phyloP scores from a whole-genome alignment of 1,140 invertebrate genomes.

The Drosophila parabipectinata region DNA sequence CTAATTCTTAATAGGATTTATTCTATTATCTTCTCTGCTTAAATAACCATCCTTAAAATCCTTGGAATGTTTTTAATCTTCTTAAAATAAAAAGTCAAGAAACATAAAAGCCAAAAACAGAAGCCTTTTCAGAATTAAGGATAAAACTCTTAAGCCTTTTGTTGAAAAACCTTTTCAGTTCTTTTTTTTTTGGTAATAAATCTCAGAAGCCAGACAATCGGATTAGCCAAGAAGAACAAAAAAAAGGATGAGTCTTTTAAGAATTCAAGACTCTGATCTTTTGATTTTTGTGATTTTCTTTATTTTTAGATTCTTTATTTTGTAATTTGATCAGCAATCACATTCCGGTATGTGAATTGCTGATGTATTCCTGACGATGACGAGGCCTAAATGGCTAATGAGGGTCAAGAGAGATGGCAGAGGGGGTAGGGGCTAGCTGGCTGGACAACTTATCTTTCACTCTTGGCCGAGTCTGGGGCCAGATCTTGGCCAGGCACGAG shows the following conservation, averaged over 20 bases:
- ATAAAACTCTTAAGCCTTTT: neutral
- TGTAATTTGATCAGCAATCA: constrained; percentile 23
- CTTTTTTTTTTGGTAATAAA: neutral
- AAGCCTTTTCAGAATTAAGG: neutral
- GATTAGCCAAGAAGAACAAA: constrained; percentile 8
- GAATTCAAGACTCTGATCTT: neutral
- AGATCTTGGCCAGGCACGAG: constrained; percentile 56
- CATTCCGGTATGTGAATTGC: constrained; percentile 13
- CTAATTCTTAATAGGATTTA: no score
- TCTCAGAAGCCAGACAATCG: neutral
- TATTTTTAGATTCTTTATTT: neutral
- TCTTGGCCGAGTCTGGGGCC: neutral
- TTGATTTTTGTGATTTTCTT: neutral
- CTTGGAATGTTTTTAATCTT: neutral
- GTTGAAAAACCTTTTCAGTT: constrained; percentile 1
- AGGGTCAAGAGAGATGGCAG: neutral
- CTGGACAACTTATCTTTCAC: constrained; percentile 36
- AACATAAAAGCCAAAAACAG: neutral
- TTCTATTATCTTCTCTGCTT: no score
- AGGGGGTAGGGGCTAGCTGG: neutral
- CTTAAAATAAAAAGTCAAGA: neutral
- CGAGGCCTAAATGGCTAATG: neutral
- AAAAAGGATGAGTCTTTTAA: constrained; percentile 15
- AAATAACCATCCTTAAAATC: no score
- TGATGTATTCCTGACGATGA: constrained; percentile 16